These are phyloP conservation scores for Caenorhabditis angaria DNA, from an alignment of 2,888 invertebrate species.

Conservation along the genomic window DNA sequence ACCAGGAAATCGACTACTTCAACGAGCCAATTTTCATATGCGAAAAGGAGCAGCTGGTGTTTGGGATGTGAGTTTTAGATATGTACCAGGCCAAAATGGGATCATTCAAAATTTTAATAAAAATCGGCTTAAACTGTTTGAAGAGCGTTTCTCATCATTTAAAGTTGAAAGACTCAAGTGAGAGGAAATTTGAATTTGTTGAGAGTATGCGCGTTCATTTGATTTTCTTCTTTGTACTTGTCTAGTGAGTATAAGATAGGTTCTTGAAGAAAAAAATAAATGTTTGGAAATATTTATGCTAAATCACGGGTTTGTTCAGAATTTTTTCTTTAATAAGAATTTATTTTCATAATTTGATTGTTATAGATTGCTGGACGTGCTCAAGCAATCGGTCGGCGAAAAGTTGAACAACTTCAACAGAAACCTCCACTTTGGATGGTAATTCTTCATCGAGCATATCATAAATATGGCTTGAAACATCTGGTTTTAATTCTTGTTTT, in stretches of 20 bases:
- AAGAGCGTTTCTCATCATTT: slow-evolving; percentile 1
- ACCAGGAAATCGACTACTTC: slow-evolving; percentile 38
- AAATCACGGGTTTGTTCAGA: neutral
- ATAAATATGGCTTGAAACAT: slow-evolving; percentile 59
- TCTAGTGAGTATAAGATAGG: neutral
- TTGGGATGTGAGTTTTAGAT: slow-evolving; percentile 48
- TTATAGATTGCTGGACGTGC: slow-evolving; percentile 60
- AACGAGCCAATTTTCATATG: slow-evolving; percentile 47
- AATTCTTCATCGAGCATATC: slow-evolving; percentile 57
- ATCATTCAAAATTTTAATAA: slow-evolving; percentile 5
- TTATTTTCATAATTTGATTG: neutral
- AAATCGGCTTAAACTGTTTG: slow-evolving; percentile 10
- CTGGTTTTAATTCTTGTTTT: slow-evolving; percentile 56
- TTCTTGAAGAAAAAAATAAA: neutral
- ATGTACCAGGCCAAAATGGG: too few species aligned
- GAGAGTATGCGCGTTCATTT: neutral
- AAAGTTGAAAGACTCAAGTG: neutral
- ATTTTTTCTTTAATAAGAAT: neutral
- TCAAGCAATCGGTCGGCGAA: slow-evolving; percentile 53
- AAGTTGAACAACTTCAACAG: slow-evolving; percentile 53
- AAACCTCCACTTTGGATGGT: slow-evolving; percentile 59
- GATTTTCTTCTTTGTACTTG: neutral
- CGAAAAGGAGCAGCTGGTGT: slow-evolving; percentile 48
- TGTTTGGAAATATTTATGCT: slow-evolving; percentile 6
- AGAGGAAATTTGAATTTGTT: slow-evolving; percentile 1